Percentiles rank a stretch among this genome's conserved stretches.
These are phyloP conservation scores for Burhinus bistriatus DNA, from an alignment of 2,113 vertebrate genomes.

Conservation along the genomic window DNA sequence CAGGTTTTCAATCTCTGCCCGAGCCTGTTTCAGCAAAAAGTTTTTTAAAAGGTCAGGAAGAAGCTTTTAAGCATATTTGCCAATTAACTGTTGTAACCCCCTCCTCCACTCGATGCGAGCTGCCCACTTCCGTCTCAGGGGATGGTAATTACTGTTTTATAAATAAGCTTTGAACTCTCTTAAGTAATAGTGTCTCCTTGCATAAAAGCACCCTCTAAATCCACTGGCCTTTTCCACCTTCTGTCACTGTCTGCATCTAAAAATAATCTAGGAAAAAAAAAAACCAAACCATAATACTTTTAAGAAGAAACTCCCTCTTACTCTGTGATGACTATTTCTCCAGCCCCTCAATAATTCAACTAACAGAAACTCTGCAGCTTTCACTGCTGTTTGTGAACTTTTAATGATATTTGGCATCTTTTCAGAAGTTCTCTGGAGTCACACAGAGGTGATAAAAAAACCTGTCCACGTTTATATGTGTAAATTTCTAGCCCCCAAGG, in stretches of 20 bases:
- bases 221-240: conserved; percentile 28
- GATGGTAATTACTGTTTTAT: conserved; percentile 47
- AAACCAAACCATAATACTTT: background rate
- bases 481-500: background rate
- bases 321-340: background rate
- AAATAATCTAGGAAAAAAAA: background rate
- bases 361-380: background rate
- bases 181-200: conserved; percentile 35
- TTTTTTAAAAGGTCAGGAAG: conserved; percentile 36
- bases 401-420: background rate
- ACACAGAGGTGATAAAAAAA: background rate
- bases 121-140: background rate
- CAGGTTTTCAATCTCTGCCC: conserved; percentile 23
- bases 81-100: conserved; percentile 6
- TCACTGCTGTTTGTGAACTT: background rate
- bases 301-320: background rate
- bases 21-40: background rate
- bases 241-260: background rate
- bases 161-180: conserved; percentile 52
- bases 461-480: accelerated
- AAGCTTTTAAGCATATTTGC: conserved; percentile 47
- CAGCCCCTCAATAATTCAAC: background rate
- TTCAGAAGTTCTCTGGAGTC: background rate
- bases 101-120: background rate
- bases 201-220: conserved; percentile 30